A percentile compares a stretch with the other conserved stretches of the same genome.
phyloP scores from a whole-genome alignment of 2,888 invertebrate genomes.

The Zaprionus bogoriensis region DNA sequence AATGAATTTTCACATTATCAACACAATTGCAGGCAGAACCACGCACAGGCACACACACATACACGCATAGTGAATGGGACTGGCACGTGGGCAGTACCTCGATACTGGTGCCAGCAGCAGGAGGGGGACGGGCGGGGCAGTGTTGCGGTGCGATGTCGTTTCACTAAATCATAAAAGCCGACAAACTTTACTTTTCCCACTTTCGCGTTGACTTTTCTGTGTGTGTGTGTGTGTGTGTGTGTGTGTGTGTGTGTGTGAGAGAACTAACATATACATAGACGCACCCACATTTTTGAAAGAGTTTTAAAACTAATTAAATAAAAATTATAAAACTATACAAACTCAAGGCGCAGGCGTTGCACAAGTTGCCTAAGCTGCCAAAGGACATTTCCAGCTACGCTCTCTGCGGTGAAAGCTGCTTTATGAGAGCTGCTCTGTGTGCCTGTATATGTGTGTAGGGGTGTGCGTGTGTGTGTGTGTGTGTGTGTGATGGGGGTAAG shows the following conservation, averaged over 20 bases:
- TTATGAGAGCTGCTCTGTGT: neutral
- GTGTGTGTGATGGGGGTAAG: slow-evolving; percentile 15
- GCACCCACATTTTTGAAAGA: slow-evolving; percentile 61
- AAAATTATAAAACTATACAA: slow-evolving; percentile 77
- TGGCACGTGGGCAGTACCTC: slow-evolving; percentile 54
- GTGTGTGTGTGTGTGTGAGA: slow-evolving; percentile 17
- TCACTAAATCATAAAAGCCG: slow-evolving; percentile 73
- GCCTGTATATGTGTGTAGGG: neutral
- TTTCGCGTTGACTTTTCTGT: slow-evolving; percentile 42
- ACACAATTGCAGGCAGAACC: slow-evolving; percentile 79
- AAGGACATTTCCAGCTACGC: slow-evolving; percentile 53
- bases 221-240: slow-evolving; percentile 1
- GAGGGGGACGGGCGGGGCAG: neutral
- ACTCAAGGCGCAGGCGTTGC: slow-evolving; percentile 63
- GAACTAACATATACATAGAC: slow-evolving; percentile 16
- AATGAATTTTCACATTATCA: slow-evolving; percentile 80
- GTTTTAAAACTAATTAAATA: slow-evolving; percentile 78
- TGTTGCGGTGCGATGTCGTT: slow-evolving; percentile 20
- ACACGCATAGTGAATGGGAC: slow-evolving; percentile 1
- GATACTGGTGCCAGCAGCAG: slow-evolving; percentile 29
- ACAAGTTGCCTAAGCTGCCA: slow-evolving; percentile 52
- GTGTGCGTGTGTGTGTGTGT: slow-evolving; percentile 12
- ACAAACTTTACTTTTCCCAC: slow-evolving; percentile 65
- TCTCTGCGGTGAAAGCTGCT: neutral
- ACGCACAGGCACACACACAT: slow-evolving; percentile 9